phyloP scores from a whole-genome alignment of 2,113 vertebrate species.

The Mugil cephalus region DNA sequence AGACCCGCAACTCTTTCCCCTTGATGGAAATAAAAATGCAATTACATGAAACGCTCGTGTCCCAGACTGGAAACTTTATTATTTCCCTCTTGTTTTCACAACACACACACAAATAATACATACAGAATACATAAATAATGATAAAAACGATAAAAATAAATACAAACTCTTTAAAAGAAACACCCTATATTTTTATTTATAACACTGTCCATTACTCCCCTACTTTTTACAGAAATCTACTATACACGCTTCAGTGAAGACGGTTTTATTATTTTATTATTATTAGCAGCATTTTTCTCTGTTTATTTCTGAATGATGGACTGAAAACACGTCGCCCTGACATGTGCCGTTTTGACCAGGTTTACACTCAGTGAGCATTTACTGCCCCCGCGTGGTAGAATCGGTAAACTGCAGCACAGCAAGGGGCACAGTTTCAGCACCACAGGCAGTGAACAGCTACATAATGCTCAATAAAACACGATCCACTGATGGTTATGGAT shows the following conservation, averaged over 20 bases:
- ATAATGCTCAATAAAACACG: background rate
- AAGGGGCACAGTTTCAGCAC: constrained; percentile 59
- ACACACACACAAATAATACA: too few species aligned
- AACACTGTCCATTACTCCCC: too few species aligned
- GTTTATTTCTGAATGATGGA: too few species aligned
- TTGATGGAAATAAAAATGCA: constrained; percentile 51
- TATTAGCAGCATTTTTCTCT: too few species aligned
- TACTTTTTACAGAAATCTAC: too few species aligned
- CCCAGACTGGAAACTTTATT: background rate
- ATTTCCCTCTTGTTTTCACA: too few species aligned
- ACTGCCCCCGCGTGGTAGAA: constrained; percentile 28
- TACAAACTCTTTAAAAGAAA: too few species aligned
- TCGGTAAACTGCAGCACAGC: constrained; percentile 4
- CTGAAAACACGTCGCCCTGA: too few species aligned
- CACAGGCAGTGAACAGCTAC: constrained; percentile 61
- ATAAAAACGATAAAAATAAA: background rate
- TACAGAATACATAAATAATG: background rate
- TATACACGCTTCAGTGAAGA: too few species aligned
- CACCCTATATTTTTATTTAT: too few species aligned
- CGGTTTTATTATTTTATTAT: too few species aligned
- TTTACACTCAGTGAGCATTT: constrained; percentile 1
- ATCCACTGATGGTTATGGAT: background rate
- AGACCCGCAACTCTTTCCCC: constrained; percentile 21
- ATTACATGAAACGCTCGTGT: constrained; percentile 29
- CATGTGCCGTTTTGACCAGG: too few species aligned